Conservation (phyloP, 2,113 vertebrate species). For the Etia nguti region DNA sequence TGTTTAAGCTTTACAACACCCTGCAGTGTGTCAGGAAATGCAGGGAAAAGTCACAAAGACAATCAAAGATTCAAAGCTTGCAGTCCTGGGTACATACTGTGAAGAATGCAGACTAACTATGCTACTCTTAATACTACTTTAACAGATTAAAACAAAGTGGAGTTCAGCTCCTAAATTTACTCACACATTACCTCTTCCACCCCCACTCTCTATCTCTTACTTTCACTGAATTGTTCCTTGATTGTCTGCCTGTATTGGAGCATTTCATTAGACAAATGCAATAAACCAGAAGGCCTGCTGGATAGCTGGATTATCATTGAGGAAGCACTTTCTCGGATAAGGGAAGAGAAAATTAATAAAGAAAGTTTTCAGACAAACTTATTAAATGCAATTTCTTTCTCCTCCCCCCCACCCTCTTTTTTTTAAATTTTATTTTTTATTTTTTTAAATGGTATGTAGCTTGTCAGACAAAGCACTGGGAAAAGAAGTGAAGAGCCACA, state of each 20-base stretch:
- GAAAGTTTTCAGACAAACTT: slow-evolving; percentile 42
- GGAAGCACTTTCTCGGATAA: slow-evolving; percentile 51
- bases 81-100: neutral
- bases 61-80: neutral
- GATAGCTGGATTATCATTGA: slow-evolving; percentile 47
- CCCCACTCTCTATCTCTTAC: neutral
- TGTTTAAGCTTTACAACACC: neutral
- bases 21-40: neutral
- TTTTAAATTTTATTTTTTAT: neutral
- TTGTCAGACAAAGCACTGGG: slow-evolving; percentile 40
- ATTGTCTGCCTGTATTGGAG: slow-evolving; percentile 45
- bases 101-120: no score
- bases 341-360: slow-evolving; percentile 47
- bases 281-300: slow-evolving; percentile 42
- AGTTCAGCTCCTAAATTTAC: slow-evolving; percentile 8
- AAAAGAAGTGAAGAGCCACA: slow-evolving; percentile 39
- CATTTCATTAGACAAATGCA: slow-evolving; percentile 61
- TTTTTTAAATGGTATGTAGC: slow-evolving; percentile 25
- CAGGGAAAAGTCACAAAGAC: neutral
- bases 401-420: neutral
- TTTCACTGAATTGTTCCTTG: slow-evolving; percentile 31
- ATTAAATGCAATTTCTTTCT: slow-evolving; percentile 16
- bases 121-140: neutral
- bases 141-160: slow-evolving; percentile 19
- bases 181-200: neutral